Evolutionary conservation across 2,888 invertebrate genomes (phyloP), one percentile per base, ranked within the genome.

Genomic region (Idaea aversata): DNA sequence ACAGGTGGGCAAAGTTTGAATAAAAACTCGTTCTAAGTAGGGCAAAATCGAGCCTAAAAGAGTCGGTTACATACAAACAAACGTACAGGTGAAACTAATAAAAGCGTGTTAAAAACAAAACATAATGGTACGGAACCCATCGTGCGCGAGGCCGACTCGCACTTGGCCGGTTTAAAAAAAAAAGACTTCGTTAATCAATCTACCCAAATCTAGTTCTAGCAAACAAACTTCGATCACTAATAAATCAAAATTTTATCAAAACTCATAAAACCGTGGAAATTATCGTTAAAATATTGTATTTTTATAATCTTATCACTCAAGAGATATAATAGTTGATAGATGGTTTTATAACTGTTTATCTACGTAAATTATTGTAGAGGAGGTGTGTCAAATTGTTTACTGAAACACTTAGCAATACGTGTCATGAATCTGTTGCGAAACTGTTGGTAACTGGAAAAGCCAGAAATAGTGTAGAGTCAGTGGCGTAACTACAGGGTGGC

Each of bases 361-460:
- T 70, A 34, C 67, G 63, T 47, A n/a, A 57, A 13, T 62, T 63
- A 67, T 69, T 73, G 75, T 72, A 72, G 70, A 36, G 77, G 81
- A 82, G 82, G 82, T 81, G 82, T 82, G 82, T 81, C 81, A 67
- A 15, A 61, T n/a, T 75, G 73, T 76, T 76, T 74, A 66, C 63
- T 62, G 57, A 61, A 63, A 36, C 34, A 38, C 25, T 60, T 67
- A 59, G 64, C 60, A 66, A 61, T 61, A 61, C 59, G 34, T 59
- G 13, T 63, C 61, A 62, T 16, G 65, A 15, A 3, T 36, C 34
- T 25, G 25, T 34, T 13, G 7, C 60, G 13, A 60, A 34, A 35
- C 35, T n/a, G n/a, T 25, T 25, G 25, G 25, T 25, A n/a, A n/a
- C n/a, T n/a, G n/a, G n/a, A n/a, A n/a, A n/a, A n/a, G n/a, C n/a